Percentiles rank a stretch among this genome's conserved stretches.
These are phyloP conservation scores for Anoplolepis gracilipes DNA, from an alignment of 1,140 invertebrate species.

Conservation along the genomic window DNA sequence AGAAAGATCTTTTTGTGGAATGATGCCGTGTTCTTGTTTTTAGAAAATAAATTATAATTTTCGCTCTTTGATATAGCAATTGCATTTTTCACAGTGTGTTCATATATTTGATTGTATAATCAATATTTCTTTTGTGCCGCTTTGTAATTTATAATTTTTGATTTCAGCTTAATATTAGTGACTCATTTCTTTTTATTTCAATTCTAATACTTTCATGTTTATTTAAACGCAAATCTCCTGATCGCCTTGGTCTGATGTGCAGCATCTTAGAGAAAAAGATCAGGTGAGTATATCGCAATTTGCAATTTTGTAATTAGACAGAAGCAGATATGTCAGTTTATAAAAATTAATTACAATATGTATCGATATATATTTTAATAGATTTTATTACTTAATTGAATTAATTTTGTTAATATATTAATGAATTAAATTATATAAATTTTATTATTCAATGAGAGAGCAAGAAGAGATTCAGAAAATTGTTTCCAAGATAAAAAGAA, in stretches of 20 bases:
- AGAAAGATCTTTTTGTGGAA: conserved; percentile 25
- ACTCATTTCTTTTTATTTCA: conserved; percentile 61
- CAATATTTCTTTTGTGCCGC: conserved; percentile 26
- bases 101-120: conserved; percentile 11
- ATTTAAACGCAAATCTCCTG: conserved; percentile 66
- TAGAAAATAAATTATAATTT: not conserved
- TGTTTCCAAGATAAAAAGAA: not conserved
- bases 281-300: conserved; percentile 87
- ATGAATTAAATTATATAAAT: no score
- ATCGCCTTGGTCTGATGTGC: conserved; percentile 73
- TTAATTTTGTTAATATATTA: not conserved
- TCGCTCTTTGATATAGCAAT: not conserved
- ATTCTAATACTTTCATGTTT: conserved; percentile 72
- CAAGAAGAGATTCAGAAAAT: not conserved
- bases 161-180: conserved; percentile 51
- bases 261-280: conserved; percentile 93
- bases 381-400: not conserved
- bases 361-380: conserved; percentile 48
- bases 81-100: conserved; percentile 5
- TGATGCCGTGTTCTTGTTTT: conserved; percentile 28
- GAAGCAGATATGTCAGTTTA: conserved; percentile 31
- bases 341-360: conserved; percentile 35
- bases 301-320: conserved; percentile 49
- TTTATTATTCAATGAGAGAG: no score
- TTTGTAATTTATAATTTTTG: conserved; percentile 8